Evolutionary conservation across 1,140 invertebrate genomes (phyloP), one percentile per base, ranked within the genome.

Genomic region (Drosophila micromelanica): DNA sequence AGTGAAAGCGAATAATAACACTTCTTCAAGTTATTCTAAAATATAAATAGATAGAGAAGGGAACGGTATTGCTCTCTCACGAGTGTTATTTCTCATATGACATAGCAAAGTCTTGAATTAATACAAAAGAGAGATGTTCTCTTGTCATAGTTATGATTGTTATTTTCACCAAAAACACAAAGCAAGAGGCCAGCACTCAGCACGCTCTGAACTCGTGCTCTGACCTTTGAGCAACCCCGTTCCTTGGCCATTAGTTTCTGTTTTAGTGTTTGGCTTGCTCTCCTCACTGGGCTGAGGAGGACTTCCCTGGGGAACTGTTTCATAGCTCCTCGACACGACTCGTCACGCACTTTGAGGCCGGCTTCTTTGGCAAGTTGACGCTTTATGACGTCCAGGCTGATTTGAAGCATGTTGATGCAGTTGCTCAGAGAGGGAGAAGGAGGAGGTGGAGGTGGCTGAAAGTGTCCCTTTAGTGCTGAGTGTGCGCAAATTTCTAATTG

Each of bases 381-480:
- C 63, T 73, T 73, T 73, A 73, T 73, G 70, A 71, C 69, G 30
- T 65, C 57, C 46, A 52, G 57, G 32, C 32, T 7, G 4, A 43
- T 38, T 5, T 40, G 15, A 13, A 52, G 43, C 6, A 45, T 2
- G 8, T 13, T 5, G n/a, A 20, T 27, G 17, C 17, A 17, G 17
- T 17, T 17, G 17, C 17, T 17, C 1, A 17, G 17, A 17, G 17
- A 17, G 17, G 56, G 4, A 35, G 48, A 3, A 43, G 15, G 35
- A 52, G 43, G 11, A 45, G 1, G 8, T n/a, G 8, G 9, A 38
- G 17, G 15, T 46, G 32, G 12, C 9, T 20, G 27, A 43, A 12
- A 17, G 40, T 67, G 80, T 84, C 81, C 77, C 80, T 70, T 84
- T 84, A 84, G 80, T 80, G 80, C 80, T 73, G 56, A 67, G 63